phyloP scores from a whole-genome alignment of 2,888 invertebrate species.

The Pollenia labialis region DNA sequence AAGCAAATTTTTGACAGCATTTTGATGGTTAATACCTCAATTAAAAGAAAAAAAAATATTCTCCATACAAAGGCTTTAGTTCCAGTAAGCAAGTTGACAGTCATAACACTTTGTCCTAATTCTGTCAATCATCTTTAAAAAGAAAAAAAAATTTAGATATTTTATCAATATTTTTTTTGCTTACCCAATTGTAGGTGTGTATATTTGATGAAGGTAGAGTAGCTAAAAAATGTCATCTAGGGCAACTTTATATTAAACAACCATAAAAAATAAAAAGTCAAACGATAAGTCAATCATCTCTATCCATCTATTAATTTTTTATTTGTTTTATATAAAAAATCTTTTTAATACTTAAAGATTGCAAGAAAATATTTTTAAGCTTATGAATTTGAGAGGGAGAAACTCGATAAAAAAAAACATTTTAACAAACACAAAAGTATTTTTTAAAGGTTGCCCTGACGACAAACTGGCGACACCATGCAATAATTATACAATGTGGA shows the following conservation, averaged over 20 bases:
- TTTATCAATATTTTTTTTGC: conserved; percentile 56
- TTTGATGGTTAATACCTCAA: conserved; percentile 27
- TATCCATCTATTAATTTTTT: conserved; percentile 25
- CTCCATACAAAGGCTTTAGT: conserved; percentile 5
- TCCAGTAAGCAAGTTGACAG: conserved; percentile 14
- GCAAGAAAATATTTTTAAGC: conserved; percentile 7
- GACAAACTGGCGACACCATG: conserved; percentile 59
- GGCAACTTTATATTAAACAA: background rate
- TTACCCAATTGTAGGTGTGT: conserved; percentile 55
- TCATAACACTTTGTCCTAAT: conserved; percentile 75
- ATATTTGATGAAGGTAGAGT: conserved; percentile 37
- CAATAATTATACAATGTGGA: conserved; percentile 46
- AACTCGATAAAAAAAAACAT: background rate
- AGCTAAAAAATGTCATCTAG: background rate
- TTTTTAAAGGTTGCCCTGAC: conserved; percentile 62
- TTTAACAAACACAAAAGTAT: background rate
- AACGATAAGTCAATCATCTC: conserved; percentile 20
- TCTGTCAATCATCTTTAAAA: conserved; percentile 79
- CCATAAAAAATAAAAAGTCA: background rate
- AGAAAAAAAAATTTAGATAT: background rate
- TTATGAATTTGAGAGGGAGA: conserved; percentile 3
- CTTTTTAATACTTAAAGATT: conserved; percentile 16
- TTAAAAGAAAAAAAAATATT: conserved; percentile 14
- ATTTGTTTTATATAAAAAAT: conserved; percentile 25
- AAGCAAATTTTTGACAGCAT: conserved; percentile 77